Evolutionary conservation across 2,113 vertebrate genomes (phyloP), one percentile per base, ranked within the genome.

Genomic region (Emydocephalus ijimae): DNA sequence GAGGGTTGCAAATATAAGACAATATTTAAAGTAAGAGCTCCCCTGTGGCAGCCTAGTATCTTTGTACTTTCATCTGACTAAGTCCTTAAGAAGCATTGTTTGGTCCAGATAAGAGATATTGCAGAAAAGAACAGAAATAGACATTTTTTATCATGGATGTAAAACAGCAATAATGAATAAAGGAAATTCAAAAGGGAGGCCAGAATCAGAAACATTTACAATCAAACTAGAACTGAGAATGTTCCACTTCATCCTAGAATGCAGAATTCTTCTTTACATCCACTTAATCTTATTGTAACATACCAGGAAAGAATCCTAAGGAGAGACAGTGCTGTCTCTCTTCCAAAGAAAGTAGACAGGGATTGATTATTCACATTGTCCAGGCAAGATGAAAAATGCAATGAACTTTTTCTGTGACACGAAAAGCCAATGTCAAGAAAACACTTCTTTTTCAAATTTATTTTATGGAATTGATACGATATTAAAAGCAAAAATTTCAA

Each of bases 331-430:
- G 55, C 45, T 89, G 89, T n/a, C 24, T 57, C 59, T 59, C 90
- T 12, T 93, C 85, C 2, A 85, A 87, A 95, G 90, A 87, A 85
- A 90, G 39, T 88, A 85, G 93, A 85, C 90, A 64, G 89, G 34
- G 69, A 93, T 45, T 54, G 56, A 93, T 93, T 91, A 91, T 87
- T 85, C 55, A 43, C 69, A 91, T 93, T 91, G 86, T 59, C 45
- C 69, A 93, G 15, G 21, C 43, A 95, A 93, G 54, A 64, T 74
- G 57, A 94, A 95, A 95, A 89, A 89, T 64, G 69, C 64, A 93
- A 86, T 26, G 15, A 24, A 93, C 29, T 90, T 92, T 56, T 94
- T 59, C 23, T 54, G 91, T 5, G 89, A 12, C 3, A 92, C 20
- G 87, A 50, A 93, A 92, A 5, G 89, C 11, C 93, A 93, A 93